phyloP scores from a whole-genome alignment of 2,797 vertebrate species.

The Nannoperca australis region DNA sequence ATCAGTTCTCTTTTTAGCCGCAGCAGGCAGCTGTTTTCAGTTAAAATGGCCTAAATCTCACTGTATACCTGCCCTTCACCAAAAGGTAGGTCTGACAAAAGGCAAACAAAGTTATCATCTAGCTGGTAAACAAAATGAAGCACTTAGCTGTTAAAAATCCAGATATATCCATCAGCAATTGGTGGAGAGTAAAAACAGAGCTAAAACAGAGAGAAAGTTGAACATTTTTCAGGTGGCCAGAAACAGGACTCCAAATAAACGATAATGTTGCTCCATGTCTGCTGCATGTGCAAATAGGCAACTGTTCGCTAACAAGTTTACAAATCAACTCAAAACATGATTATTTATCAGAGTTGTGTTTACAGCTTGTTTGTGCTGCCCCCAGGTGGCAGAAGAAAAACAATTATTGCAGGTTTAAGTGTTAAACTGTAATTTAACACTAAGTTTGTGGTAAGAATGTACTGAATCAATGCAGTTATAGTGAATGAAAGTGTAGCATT shows the following conservation, averaged over 20 bases:
- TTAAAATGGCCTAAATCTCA: neutral
- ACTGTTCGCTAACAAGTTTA: too few relatives aligned
- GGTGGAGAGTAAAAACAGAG: neutral
- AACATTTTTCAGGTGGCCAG: too few relatives aligned
- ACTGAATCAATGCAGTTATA: neutral
- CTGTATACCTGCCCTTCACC: neutral
- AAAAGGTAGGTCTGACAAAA: neutral
- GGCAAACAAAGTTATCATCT: neutral
- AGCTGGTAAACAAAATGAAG: neutral
- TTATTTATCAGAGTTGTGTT: neutral
- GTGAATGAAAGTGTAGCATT: conserved; percentile 4
- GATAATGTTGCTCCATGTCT: neutral
- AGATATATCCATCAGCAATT: conserved; percentile 1
- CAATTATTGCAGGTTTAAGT: neutral
- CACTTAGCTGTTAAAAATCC: neutral
- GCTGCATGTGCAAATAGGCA: neutral
- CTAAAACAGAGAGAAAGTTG: neutral
- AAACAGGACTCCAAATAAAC: neutral
- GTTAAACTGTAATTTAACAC: neutral
- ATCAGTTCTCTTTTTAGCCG: neutral
- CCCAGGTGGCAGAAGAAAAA: neutral
- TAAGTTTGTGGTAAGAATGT: neutral
- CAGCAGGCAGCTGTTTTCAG: neutral
- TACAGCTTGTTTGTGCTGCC: neutral
- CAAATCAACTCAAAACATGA: neutral